Conservation (phyloP, 1,140 invertebrate species). For the Drosophila insularis region DNA sequence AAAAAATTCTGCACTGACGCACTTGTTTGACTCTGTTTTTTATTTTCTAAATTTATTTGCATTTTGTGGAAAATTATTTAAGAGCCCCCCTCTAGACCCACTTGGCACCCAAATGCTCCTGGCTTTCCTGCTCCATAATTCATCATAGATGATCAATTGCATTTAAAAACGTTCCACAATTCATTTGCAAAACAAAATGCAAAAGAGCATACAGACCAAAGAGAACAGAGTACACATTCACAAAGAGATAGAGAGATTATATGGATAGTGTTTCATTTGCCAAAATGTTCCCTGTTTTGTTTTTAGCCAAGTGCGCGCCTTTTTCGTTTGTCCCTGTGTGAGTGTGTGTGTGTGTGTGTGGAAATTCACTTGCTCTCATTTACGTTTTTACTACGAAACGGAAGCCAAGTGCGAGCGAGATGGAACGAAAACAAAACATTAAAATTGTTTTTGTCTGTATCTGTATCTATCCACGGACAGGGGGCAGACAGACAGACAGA, state of each 20-base stretch:
- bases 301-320: constrained; percentile 64
- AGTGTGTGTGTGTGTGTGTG: constrained; percentile 39
- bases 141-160: background rate
- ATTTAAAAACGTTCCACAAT: constrained; percentile 16
- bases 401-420: constrained; percentile 50
- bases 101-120: too few relatives aligned
- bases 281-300: constrained; percentile 57
- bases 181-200: background rate
- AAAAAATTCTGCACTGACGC: background rate
- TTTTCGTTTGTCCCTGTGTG: constrained; percentile 37
- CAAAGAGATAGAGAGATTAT: background rate
- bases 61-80: constrained; percentile 38
- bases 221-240: too few relatives aligned
- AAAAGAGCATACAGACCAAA: background rate
- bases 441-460: constrained; percentile 43
- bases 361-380: constrained; percentile 72
- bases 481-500: background rate
- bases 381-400: constrained; percentile 70
- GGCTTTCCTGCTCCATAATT: background rate
- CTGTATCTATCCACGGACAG: background rate
- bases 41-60: constrained; percentile 17
- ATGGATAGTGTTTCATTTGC: constrained; percentile 36
- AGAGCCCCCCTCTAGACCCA: too few relatives aligned
- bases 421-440: constrained; percentile 72
- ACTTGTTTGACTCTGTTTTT: constrained; percentile 7